These are phyloP conservation scores for Otolemur crassicaudatus DNA, from an alignment of 2,797 vertebrate genomes.

Conservation along the genomic window DNA sequence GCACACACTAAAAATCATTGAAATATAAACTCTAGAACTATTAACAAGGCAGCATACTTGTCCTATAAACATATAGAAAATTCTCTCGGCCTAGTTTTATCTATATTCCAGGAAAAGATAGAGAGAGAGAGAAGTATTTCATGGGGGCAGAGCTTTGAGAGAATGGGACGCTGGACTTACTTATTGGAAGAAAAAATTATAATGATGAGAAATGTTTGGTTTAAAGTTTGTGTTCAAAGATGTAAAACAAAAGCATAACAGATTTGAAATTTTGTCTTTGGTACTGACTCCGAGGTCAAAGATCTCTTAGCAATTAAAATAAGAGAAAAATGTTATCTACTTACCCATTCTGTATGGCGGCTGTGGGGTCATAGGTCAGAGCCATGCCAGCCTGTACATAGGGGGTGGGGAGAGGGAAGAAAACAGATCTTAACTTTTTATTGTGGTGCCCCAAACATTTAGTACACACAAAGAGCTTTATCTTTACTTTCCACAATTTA, in stretches of 20 bases:
- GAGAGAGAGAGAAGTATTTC: neutral
- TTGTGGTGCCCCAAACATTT: conserved; percentile 43
- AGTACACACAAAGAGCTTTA: neutral
- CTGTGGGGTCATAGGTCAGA: conserved; percentile 96
- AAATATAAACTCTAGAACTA: neutral
- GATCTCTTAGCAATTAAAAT: conserved; percentile 43
- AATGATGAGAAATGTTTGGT: neutral
- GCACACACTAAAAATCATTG: neutral
- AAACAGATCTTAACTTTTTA: conserved; percentile 84
- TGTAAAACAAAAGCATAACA: neutral
- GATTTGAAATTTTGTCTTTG: conserved; percentile 20
- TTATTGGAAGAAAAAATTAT: neutral
- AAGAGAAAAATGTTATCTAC: conserved; percentile 83
- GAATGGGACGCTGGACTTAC: neutral
- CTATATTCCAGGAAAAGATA: neutral
- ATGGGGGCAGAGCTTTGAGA: neutral
- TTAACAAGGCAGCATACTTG: neutral
- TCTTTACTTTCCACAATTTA: conserved; percentile 39
- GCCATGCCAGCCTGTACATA: conserved; percentile 95
- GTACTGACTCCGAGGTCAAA: conserved; percentile 60
- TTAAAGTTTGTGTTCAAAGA: neutral
- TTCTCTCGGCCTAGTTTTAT: neutral
- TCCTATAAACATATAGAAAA: neutral
- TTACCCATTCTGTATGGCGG: conserved; percentile 99
- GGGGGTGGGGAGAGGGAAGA: conserved; percentile 74